Conservation (phyloP, 1,140 invertebrate species). For the Cydia strobilella region DNA sequence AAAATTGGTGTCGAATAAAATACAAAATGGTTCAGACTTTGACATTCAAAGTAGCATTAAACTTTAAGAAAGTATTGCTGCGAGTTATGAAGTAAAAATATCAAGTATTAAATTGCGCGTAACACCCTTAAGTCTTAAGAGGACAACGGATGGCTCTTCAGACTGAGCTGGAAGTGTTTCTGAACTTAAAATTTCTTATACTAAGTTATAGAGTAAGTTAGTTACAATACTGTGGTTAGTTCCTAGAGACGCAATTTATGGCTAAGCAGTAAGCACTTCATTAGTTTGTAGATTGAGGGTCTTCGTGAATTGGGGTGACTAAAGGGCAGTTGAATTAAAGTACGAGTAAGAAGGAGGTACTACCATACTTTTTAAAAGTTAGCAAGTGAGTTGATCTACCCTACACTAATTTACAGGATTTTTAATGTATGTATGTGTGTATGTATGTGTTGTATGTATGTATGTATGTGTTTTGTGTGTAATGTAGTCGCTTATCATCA, state of each 20-base stretch:
- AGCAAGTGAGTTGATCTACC: too few relatives aligned
- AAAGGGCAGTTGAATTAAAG: too few relatives aligned
- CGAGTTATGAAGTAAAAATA: not conserved
- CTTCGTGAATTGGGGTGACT: not conserved
- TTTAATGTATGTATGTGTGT: too few relatives aligned
- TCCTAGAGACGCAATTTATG: not conserved
- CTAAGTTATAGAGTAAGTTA: not conserved
- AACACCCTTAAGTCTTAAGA: constrained; percentile 13
- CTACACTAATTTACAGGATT: too few relatives aligned
- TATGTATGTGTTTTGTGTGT: too few relatives aligned
- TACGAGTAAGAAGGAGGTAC: too few relatives aligned
- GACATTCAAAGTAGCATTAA: not conserved
- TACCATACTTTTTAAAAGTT: too few relatives aligned
- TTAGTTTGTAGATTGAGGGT: not conserved
- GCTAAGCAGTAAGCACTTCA: not conserved
- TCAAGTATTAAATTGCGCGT: not conserved
- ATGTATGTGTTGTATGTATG: too few relatives aligned
- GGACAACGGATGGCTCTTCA: not conserved
- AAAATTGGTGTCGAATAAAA: not conserved
- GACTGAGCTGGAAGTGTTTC: not conserved
- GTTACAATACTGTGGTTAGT: not conserved
- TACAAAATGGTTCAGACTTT: not conserved
- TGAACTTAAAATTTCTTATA: not conserved
- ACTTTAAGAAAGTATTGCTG: not conserved
- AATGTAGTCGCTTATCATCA: too few relatives aligned